Evolutionary conservation across 2,113 vertebrate species (phyloP).

Genomic region (Lepus europaeus): DNA sequence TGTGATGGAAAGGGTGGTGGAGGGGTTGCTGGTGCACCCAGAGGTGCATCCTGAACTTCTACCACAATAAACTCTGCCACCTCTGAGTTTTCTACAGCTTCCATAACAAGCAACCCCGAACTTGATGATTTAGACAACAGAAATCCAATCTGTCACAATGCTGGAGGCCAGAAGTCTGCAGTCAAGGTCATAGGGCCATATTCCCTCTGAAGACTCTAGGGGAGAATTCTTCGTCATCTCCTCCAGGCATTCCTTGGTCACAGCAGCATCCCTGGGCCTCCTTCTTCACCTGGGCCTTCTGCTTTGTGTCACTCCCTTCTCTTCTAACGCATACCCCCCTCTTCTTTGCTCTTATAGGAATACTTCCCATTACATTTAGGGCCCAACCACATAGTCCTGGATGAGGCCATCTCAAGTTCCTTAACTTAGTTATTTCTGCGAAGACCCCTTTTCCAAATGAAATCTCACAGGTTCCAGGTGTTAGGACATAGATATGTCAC

Average conservation of each 20-base stretch:
- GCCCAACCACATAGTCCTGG: neutral
- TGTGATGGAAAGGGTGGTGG: neutral
- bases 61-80: neutral
- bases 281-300: neutral
- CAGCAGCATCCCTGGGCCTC: neutral
- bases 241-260: neutral
- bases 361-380: neutral
- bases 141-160: neutral
- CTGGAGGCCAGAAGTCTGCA: neutral
- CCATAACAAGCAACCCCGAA: neutral
- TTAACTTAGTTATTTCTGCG: neutral
- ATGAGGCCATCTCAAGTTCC: neutral
- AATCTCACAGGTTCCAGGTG: neutral
- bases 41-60: neutral
- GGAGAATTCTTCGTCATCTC: neutral
- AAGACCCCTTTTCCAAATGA: neutral
- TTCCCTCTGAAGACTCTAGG: neutral
- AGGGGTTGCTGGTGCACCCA: neutral
- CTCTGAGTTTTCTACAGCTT: neutral
- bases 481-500: neutral
- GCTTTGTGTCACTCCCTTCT: neutral
- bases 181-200: neutral
- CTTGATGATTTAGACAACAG: neutral
- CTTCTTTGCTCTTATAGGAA: neutral
- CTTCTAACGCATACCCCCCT: neutral